Evolutionary conservation across 2,113 vertebrate genomes (phyloP), one percentile per base, ranked within the genome.

Genomic region (Pseudorasbora parva): DNA sequence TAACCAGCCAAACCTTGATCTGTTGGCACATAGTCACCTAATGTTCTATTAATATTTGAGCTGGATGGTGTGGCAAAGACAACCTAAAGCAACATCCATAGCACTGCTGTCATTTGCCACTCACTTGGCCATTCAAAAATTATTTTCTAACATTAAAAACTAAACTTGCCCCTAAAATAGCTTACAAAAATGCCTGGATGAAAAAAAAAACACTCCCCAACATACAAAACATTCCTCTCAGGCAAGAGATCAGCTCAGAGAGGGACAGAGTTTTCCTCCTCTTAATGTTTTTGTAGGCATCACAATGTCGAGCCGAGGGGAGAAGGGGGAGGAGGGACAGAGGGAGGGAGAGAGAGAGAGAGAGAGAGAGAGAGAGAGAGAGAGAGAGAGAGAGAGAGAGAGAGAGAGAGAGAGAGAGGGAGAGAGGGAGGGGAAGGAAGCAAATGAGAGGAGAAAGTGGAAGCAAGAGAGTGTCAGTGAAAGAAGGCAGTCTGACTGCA

Each of bases 381-480:
- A 49, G 62, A 64, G 73, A 68, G 62, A 81, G 82, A 77, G 80
- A 47, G 45, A 12, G 43, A 2, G 43, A 33, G 56, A 11, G 45
- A 14, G 47, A 49, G 84, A 86, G 68, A 64, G 80, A 82, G 59
- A 7, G 76, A 33, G 56, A 7, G 45, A 33, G 56, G 2, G 45
- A 15, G 47, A 49, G 84, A 87, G 68, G 72, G 80, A 82, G 59
- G 71, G 37, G 56, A 76, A 85, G 86, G 57, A 75, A 81, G 66
- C 27, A 57, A 86, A 75, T 51, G 76, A 87, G 76, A 69, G 64
- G 69, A 76, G 81, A 76, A 81, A 77, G 78, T 84, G 85, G 64
- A 81, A 78, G 76, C 62, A 80, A 71, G 88, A 77, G 27, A 68
- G 86, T 92, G 85, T 86, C 90, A 86, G 90, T 89, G 90, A 91